These are phyloP conservation scores for Hyposoter didymator DNA, from an alignment of 2,888 invertebrate species.

Conservation along the genomic window DNA sequence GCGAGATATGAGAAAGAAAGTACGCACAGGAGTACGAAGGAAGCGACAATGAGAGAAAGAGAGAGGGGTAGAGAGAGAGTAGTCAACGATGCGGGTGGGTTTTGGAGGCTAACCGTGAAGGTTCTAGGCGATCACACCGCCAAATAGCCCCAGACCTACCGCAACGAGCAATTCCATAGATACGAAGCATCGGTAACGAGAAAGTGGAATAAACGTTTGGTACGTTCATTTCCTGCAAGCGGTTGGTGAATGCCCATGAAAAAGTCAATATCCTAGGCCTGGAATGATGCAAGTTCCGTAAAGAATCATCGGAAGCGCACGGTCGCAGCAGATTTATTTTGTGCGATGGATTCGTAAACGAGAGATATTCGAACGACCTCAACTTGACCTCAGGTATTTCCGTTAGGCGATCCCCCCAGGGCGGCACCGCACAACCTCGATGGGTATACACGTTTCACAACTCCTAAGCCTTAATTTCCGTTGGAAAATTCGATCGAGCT, in stretches of 20 bases:
- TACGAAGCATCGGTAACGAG: slow-evolving; percentile 70
- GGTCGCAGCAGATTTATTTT: not conserved
- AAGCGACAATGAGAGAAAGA: not conserved
- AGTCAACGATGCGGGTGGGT: slow-evolving; percentile 28
- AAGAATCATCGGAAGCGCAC: not conserved
- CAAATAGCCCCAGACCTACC: slow-evolving; percentile 72
- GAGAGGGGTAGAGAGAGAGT: not conserved
- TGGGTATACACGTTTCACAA: slow-evolving; percentile 55
- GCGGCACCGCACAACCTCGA: slow-evolving; percentile 34
- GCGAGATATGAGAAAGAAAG: slow-evolving; percentile 54
- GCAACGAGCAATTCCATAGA: slow-evolving; percentile 71
- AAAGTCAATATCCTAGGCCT: slow-evolving; percentile 1
- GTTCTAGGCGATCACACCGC: slow-evolving; percentile 59
- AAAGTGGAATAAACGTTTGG: slow-evolving; percentile 22
- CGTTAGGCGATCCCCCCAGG: slow-evolving; percentile 45
- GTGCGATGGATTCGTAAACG: slow-evolving; percentile 65
- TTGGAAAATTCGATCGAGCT: slow-evolving; percentile 58
- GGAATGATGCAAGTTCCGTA: slow-evolving; percentile 10
- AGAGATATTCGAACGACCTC: slow-evolving; percentile 48
- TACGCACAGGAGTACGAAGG: slow-evolving; percentile 7
- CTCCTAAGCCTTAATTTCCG: slow-evolving; percentile 66
- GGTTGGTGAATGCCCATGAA: not conserved
- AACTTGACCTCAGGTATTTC: slow-evolving; percentile 63
- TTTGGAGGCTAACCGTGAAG: slow-evolving; percentile 52
- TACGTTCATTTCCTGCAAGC: slow-evolving; percentile 44